A percentile compares a stretch with the other conserved stretches of the same genome.
Evolutionary conservation across 2,888 invertebrate species (phyloP).

Genomic region (Caenorhabditis virilis): DNA sequence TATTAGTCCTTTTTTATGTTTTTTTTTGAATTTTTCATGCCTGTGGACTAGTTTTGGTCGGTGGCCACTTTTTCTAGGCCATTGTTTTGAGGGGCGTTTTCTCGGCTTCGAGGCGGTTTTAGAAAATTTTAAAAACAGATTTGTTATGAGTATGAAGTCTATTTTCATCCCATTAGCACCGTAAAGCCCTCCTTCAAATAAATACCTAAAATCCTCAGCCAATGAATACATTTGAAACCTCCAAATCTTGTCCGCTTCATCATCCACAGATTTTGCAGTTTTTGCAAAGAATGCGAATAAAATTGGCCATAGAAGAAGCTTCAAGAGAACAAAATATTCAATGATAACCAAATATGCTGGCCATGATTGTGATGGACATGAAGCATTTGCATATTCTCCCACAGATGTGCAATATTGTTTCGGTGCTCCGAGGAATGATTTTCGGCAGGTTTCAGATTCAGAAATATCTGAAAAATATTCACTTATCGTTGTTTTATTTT

Average conservation of each 20-base stretch:
- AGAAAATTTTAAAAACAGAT: no score
- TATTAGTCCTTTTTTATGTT: no score
- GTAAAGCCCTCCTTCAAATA: no score
- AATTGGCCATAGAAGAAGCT: constrained; percentile 68
- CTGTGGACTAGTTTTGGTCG: no score
- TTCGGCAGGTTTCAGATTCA: constrained; percentile 42
- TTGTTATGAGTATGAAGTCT: no score
- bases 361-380: constrained; percentile 52
- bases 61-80: no score
- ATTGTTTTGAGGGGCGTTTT: no score
- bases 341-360: constrained; percentile 47
- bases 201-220: constrained; percentile 64
- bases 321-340: constrained; percentile 51
- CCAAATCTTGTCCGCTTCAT: constrained; percentile 69
- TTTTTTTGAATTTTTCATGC: no score
- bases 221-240: constrained; percentile 69
- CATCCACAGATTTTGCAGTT: constrained; percentile 65
- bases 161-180: no score
- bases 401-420: constrained; percentile 48
- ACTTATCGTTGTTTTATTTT: no score
- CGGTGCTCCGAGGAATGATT: constrained; percentile 39
- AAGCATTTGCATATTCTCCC: constrained; percentile 53
- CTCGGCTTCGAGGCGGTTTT: no score
- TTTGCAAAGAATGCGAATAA: constrained; percentile 69
- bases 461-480: constrained; percentile 27